Base-by-base conservation (phyloP, 1,140 invertebrate species). In the Bathynomus jamesi region DNA sequence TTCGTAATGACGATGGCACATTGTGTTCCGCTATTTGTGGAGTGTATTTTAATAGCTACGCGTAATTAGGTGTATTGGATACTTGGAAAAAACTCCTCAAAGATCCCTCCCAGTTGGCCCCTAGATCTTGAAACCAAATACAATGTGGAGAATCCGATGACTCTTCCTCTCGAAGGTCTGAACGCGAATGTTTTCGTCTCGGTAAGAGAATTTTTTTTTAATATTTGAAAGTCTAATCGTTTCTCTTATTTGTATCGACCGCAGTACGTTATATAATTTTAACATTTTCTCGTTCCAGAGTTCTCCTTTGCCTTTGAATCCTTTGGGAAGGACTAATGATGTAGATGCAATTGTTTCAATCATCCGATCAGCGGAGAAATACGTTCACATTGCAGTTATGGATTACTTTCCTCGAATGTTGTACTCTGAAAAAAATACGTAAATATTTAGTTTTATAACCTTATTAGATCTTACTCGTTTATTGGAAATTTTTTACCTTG, bases 311-410 rank as follows among this genome's bases (percentile, higher is more conserved):
- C 85, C 85, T n/a, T 88, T 99, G 62, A 93, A 90, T 76, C 88
- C 95, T 0, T 70, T 78, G 24, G 92, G 93, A 1, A 85, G 96
- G 65, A 91, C 92, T 1, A 83, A 88, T 75, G 96, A 99, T 80
- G 84, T 95, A 28, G 88, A 92, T 78, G 91, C 93, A 2, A 91
- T 99, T 70, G 78, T 95, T 0, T 82, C 88, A 79, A 87, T 90
- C 0, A 98, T 99, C 28, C 80, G 87, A 25, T 85, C 86, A 28
- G 95, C 96, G 0, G 86, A 93, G 73, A 86, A 90, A 80, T 97
- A 92, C 81, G 85, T 99, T 64, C 89, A 96, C 80, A 90, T 99
- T 67, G 87, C 96, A 46, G 96, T 99, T 0, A 99, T 99, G 96
- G 95, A 99, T 82, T 99, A 97, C 82, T 89, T 89, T 74, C 95